Evolutionary conservation across 2,797 vertebrate genomes (phyloP).

Genomic region (Microcaecilia unicolor): DNA sequence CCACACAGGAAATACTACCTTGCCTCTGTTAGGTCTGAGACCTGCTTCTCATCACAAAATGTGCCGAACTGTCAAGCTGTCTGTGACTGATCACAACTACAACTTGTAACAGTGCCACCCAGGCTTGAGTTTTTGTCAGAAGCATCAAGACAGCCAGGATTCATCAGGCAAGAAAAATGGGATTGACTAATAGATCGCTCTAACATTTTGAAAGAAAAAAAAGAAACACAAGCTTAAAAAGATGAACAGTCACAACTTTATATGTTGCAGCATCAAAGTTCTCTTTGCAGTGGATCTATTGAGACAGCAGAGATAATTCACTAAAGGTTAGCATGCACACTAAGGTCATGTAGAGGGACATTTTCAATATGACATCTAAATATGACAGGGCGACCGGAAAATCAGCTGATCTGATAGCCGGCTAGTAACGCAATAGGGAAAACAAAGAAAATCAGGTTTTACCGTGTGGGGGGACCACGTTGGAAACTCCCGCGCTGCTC

Average conservation of each 20-base stretch:
- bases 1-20: too few species aligned
- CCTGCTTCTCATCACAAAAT: slow-evolving; percentile 33
- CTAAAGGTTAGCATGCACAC: too few species aligned
- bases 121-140: slow-evolving; percentile 1
- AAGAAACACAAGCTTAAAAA: neutral
- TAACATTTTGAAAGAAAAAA: neutral
- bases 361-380: too few species aligned
- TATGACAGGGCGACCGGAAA: too few species aligned
- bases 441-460: too few species aligned
- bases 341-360: too few species aligned
- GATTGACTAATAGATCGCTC: neutral
- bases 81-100: slow-evolving; percentile 22
- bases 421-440: too few species aligned
- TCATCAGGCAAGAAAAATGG: neutral
- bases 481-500: too few species aligned
- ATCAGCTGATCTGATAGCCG: too few species aligned
- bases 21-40: slow-evolving; percentile 11
- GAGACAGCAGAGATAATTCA: neutral
- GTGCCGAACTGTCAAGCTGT: slow-evolving; percentile 22
- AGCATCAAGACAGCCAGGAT: neutral
- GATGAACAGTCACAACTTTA: neutral
- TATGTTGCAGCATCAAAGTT: neutral
- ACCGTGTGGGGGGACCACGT: too few species aligned
- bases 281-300: neutral
- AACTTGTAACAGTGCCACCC: neutral